phyloP scores from a whole-genome alignment of 2,888 invertebrate species.

The Octodonta nipae region DNA sequence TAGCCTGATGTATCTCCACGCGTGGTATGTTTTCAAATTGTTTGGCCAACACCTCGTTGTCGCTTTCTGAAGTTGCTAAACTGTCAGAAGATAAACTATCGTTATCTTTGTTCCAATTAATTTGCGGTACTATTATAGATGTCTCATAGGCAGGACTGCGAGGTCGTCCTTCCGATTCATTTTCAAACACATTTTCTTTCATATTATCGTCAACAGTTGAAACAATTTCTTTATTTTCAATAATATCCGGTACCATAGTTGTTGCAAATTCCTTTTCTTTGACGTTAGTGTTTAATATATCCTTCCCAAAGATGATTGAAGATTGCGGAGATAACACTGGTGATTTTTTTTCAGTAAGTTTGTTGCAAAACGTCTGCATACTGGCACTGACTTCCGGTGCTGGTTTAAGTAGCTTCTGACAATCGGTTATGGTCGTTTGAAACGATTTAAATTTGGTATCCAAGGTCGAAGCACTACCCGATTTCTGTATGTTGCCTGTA shows the following conservation, averaged over 20 bases:
- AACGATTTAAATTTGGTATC: slow-evolving; percentile 76
- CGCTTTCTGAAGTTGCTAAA: slow-evolving; percentile 32
- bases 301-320: too few species aligned
- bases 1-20: slow-evolving; percentile 28
- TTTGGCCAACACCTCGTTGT: slow-evolving; percentile 21
- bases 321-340: slow-evolving; percentile 17
- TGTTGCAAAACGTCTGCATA: slow-evolving; percentile 52
- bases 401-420: slow-evolving; percentile 73
- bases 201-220: slow-evolving; percentile 13
- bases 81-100: slow-evolving; percentile 44
- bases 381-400: slow-evolving; percentile 50
- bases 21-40: slow-evolving; percentile 20
- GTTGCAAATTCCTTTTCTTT: too few species aligned
- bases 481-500: slow-evolving; percentile 59
- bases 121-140: slow-evolving; percentile 50
- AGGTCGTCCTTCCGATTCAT: slow-evolving; percentile 38
- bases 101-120: slow-evolving; percentile 41
- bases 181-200: slow-evolving; percentile 21
- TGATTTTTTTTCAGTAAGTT: slow-evolving; percentile 29
- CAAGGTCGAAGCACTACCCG: slow-evolving; percentile 69
- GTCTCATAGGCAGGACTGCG: slow-evolving; percentile 52
- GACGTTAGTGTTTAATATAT: too few species aligned
- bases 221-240: slow-evolving; percentile 8
- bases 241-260: too few species aligned
- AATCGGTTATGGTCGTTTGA: slow-evolving; percentile 73